A percentile compares a stretch with the other conserved stretches of the same genome.
Evolutionary conservation across 2,797 vertebrate species (phyloP).

Genomic region (Hydrophis major): DNA sequence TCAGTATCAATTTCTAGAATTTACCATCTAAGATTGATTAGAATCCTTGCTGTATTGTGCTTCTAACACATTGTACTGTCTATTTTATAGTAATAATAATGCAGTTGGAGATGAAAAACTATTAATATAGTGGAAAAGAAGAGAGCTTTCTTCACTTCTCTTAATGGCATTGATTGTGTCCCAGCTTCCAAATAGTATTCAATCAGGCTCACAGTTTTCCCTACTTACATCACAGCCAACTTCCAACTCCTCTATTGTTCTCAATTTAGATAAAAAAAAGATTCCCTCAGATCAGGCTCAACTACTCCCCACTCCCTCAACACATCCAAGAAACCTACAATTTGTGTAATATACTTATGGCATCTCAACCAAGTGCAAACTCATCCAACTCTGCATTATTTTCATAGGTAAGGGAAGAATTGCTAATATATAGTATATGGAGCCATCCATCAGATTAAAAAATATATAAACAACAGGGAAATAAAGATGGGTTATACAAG

Average conservation of each 20-base stretch:
- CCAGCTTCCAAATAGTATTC: neutral
- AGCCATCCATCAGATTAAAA: neutral
- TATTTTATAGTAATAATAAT: neutral
- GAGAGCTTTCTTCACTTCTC: neutral
- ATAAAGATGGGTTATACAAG: conserved; percentile 27
- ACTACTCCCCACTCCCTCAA: fast-evolving
- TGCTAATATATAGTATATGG: neutral
- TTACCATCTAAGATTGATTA: neutral
- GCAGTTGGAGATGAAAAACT: neutral
- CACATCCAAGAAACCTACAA: neutral
- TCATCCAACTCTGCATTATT: neutral
- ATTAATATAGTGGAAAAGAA: neutral
- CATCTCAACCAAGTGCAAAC: neutral
- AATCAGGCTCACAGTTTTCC: neutral
- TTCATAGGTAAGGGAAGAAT: neutral
- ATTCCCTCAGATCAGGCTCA: neutral
- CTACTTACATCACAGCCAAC: neutral
- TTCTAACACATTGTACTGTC: neutral
- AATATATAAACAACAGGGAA: neutral
- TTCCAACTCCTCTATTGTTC: neutral
- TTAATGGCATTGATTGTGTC: neutral
- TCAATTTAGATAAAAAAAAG: neutral
- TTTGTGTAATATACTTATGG: neutral
- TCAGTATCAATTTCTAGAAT: neutral
- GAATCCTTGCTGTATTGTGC: neutral